These are phyloP conservation scores for Seriola rivoliana DNA, from an alignment of 2,113 vertebrate species.

Conservation along the genomic window DNA sequence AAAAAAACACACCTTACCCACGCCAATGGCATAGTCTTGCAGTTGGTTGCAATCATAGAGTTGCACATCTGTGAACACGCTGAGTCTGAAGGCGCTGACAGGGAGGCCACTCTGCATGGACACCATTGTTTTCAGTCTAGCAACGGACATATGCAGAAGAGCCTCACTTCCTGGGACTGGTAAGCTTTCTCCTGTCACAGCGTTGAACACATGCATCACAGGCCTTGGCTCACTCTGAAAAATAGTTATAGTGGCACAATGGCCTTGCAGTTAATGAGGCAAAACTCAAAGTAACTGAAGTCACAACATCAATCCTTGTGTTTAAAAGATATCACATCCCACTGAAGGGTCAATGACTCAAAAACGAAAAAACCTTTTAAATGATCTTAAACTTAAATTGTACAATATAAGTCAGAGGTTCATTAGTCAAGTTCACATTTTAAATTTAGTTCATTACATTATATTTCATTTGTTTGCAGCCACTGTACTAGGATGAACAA, in stretches of 20 bases:
- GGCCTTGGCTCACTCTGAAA: conserved; percentile 83
- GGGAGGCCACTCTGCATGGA: conserved; percentile 81
- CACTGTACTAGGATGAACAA: background rate
- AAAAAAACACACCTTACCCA: conserved; percentile 68
- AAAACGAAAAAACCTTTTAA: background rate
- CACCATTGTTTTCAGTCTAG: conserved; percentile 78
- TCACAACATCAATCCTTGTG: background rate
- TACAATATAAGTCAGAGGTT: background rate
- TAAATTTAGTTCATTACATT: background rate
- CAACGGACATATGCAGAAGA: conserved; percentile 77
- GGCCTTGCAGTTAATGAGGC: background rate
- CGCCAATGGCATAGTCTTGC: conserved; percentile 74
- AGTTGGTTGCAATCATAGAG: conserved; percentile 86
- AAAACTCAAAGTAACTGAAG: background rate
- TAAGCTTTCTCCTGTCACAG: conserved; percentile 81
- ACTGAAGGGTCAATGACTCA: background rate
- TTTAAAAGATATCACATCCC: background rate
- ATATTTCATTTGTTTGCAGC: background rate
- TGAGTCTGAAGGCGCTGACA: conserved; percentile 83
- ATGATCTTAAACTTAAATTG: background rate
- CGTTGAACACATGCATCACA: conserved; percentile 80
- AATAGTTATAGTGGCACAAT: background rate
- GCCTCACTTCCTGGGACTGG: conserved; percentile 71
- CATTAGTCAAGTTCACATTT: background rate
- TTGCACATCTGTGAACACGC: conserved; percentile 72